Base-by-base conservation (phyloP, 1,140 invertebrate genomes). In the Lepidotrigona ventralis region DNA sequence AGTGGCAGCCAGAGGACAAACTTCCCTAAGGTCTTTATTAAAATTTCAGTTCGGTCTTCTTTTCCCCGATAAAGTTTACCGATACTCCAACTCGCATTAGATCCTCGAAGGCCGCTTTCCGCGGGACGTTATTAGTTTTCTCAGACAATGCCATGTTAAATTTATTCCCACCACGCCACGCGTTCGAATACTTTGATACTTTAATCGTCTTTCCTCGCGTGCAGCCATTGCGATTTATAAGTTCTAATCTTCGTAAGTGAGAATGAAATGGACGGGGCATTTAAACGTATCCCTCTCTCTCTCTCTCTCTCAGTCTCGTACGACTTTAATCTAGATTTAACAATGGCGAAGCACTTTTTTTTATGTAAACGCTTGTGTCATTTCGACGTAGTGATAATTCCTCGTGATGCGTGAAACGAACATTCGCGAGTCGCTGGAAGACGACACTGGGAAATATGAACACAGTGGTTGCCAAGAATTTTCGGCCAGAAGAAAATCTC, bases 161-260 rank as follows among this genome's bases (percentile, higher is more conserved):
- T 81, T 76, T 71, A 79, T 71, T 79, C 78, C 53, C 29, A 46
- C 29, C 68, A 26, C 39, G 56, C 8, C 72, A 33, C 29, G 6
- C 51, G 5, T 74, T n/a, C 19, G 29, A 54, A 46, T 54, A 58
- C 77, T 58, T 76, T 56, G 80, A 76, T 81, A 81, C 72, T 81
- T 81, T 76, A 76, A 81, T 81, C 75, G 76, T 73, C 75, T 81
- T 75, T 54, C 60, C 60, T 76, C 71, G 58, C 63, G 75, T 68
- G 79, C 73, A 51, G 39, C 19, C 33, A 29, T 46, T 33, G n/a
- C 73, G 73, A 81, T 75, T 81, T 76, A 81, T 64, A 69, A 81
- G 63, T 74, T 81, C 70, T 23, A 53, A 54, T 78, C 63, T 68
- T 15, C 21, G 26, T 19, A 12, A 33, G 26, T 46, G 19, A 39